Evolutionary conservation across 2,113 vertebrate species (phyloP), one percentile per base, ranked within the genome.

Genomic region (Halichoeres trimaculatus): DNA sequence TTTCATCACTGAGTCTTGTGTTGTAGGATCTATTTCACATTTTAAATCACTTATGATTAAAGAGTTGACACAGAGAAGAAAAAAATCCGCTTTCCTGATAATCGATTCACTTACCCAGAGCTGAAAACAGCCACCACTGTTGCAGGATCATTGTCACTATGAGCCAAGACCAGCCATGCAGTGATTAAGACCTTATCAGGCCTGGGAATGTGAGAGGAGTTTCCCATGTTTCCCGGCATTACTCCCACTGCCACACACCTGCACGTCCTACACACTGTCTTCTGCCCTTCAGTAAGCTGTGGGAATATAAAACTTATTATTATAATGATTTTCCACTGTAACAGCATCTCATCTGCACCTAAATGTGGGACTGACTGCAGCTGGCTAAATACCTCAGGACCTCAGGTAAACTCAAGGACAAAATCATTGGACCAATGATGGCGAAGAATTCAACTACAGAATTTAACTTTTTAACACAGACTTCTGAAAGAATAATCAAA

Each of bases 221-320:
- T 88, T 87, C 78, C 71, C 64, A 80, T 56, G 47, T 74, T 85
- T 81, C 76, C 40, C 47, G 51, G 73, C 53, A 64, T 78, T 69
- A 81, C 91, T 91, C 90, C 88, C 91, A 90, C 87, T 52, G 55
- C 38, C 65, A 57, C 87, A 84, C 90, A 91, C 82, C 85, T 90
- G 87, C 88, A 43, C n/a, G 10, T 43, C 24, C 23, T 43, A 8
- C 16, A 35, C 19, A 43, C 54, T 41, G 50, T 22, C 45, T 22
- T 11, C 45, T n/a, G 19, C 35, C 63, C 54, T 63, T 43, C 8
- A 26, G 38, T 14, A 26, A 55, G 10, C 56, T 71, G 67, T 72
- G 62, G 62, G 76, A 81, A 78, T 57, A 57, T 9, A 54, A 5
- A 20, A 51, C 9, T 53, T 26, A 47, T 56, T 57, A 65, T 36